Evolutionary conservation across 2,797 vertebrate species (phyloP).

Genomic region (Micropoecilia bifurca): DNA sequence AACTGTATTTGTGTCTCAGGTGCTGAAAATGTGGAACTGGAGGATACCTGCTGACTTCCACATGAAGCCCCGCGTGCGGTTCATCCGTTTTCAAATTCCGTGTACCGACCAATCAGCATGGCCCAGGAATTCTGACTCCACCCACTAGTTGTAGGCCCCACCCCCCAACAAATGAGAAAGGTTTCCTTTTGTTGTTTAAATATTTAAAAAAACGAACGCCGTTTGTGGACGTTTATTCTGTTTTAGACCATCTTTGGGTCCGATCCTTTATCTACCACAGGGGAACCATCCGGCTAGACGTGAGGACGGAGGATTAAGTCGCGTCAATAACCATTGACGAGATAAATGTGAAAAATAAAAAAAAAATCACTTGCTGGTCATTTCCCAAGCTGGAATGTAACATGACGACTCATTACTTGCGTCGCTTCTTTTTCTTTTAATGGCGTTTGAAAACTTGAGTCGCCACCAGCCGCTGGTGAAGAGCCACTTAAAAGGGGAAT

Average conservation of each 20-base stretch:
- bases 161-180: slow-evolving; percentile 42
- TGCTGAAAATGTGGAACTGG: slow-evolving; percentile 88
- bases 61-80: slow-evolving; percentile 79
- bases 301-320: not conserved
- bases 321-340: not conserved
- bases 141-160: slow-evolving; percentile 66
- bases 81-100: slow-evolving; percentile 82
- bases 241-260: slow-evolving; percentile 34
- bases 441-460: not conserved
- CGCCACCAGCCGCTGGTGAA: not conserved
- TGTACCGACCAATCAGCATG: slow-evolving; percentile 77
- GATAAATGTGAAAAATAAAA: not conserved
- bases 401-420: not conserved
- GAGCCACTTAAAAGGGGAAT: slow-evolving; percentile 5
- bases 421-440: not conserved
- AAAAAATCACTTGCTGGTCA: not conserved
- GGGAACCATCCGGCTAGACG: not conserved
- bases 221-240: slow-evolving; percentile 60
- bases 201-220: slow-evolving; percentile 66
- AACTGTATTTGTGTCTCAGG: slow-evolving; percentile 57
- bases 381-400: not conserved
- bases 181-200: slow-evolving; percentile 44
- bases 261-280: not conserved
- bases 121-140: slow-evolving; percentile 65
- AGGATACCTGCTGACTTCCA: slow-evolving; percentile 89